Conservation (phyloP, 2,888 invertebrate genomes). For the Marasmarcha lunaedactyla region DNA sequence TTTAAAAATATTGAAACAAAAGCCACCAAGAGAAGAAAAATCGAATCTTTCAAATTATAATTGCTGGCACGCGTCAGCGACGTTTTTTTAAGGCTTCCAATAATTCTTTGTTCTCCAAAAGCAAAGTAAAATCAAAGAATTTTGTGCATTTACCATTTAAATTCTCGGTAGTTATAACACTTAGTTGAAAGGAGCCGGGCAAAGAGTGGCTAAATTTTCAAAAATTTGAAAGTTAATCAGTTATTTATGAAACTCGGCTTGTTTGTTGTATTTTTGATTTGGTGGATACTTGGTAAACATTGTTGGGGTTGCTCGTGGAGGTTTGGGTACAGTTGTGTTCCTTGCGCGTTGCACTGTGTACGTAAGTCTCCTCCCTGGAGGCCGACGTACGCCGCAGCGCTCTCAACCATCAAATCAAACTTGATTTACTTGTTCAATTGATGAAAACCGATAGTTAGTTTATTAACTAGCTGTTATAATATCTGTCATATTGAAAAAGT, state of each 20-base stretch:
- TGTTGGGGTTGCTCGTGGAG: too few species aligned
- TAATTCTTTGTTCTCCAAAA: constrained; percentile 28
- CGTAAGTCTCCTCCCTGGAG: not conserved
- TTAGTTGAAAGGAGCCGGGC: not conserved
- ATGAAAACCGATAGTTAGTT: constrained; percentile 49
- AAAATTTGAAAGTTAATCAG: not conserved
- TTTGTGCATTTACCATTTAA: not conserved
- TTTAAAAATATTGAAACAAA: too few species aligned
- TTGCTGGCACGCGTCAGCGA: constrained; percentile 28
- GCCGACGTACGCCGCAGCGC: not conserved
- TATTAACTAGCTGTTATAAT: constrained; percentile 29
- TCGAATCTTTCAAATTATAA: too few species aligned
- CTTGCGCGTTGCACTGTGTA: not conserved
- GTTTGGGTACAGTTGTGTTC: not conserved
- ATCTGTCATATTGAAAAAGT: constrained; percentile 39
- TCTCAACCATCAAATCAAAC: constrained; percentile 46
- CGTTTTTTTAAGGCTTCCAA: constrained; percentile 28
- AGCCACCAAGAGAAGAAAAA: too few species aligned
- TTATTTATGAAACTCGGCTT: constrained; percentile 4
- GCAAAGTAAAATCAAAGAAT: not conserved
- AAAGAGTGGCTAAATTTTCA: not conserved
- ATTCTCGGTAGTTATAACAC: not conserved
- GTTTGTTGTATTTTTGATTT: not conserved
- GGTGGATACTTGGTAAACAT: too few species aligned
- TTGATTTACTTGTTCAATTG: constrained; percentile 46